Percentiles rank a stretch among this genome's conserved stretches.
Conservation (phyloP, 2,888 invertebrate genomes). For the Oxystoma pomonae region DNA sequence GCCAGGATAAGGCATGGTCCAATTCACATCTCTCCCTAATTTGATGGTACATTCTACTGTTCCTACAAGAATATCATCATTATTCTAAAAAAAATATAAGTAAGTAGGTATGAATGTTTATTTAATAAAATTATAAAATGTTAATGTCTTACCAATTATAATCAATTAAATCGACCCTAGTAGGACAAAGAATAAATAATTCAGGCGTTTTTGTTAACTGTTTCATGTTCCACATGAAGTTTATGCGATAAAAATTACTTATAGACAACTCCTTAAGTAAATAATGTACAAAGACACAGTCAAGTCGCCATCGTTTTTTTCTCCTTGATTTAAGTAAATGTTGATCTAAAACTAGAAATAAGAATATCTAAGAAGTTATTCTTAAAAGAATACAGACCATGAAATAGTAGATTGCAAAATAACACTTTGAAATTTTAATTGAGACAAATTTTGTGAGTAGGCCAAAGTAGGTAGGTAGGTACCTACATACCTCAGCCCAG, state of each 20-base stretch:
- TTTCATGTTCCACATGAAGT: conserved; percentile 23
- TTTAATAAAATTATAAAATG: too few relatives aligned
- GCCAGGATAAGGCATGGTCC: conserved; percentile 86
- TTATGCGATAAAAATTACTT: conserved; percentile 32
- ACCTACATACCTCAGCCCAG: too few relatives aligned
- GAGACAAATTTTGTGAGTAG: too few relatives aligned
- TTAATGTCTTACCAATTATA: conserved; percentile 58
- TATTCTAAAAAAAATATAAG: not conserved
- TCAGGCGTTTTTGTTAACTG: conserved; percentile 11
- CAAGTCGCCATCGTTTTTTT: conserved; percentile 20
- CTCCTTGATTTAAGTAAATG: not conserved
- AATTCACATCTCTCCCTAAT: conserved; percentile 67
- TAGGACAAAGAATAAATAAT: conserved; percentile 48
- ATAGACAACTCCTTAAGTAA: conserved; percentile 37
- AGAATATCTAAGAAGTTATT: too few relatives aligned
- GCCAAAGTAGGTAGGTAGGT: too few relatives aligned
- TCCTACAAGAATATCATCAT: conserved; percentile 44
- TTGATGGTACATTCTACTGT: conserved; percentile 49
- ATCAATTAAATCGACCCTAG: conserved; percentile 62
- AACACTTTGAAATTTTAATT: too few relatives aligned
- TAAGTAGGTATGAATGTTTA: not conserved
- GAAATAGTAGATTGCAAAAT: too few relatives aligned
- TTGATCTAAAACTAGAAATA: too few relatives aligned
- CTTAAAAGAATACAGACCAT: too few relatives aligned
- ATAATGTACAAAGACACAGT: conserved; percentile 39